These are phyloP conservation scores for Thunnus albacares DNA, from an alignment of 2,797 vertebrate species.

Conservation along the genomic window DNA sequence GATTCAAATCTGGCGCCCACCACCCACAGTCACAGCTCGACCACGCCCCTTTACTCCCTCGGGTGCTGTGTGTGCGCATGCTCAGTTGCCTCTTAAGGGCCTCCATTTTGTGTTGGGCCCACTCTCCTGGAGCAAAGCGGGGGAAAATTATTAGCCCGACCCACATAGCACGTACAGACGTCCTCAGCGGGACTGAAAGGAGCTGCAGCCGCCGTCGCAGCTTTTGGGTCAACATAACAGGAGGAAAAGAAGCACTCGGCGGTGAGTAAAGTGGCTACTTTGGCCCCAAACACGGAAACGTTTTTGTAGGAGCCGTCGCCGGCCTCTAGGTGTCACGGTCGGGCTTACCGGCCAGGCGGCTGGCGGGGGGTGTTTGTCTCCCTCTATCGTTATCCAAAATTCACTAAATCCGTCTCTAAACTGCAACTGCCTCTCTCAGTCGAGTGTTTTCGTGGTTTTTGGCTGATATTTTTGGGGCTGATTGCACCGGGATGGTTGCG, in stretches of 20 bases:
- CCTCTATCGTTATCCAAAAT: conserved; percentile 96
- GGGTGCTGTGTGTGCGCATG: conserved; percentile 82
- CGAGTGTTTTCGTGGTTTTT: conserved; percentile 59
- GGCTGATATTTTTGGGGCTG: conserved; percentile 56
- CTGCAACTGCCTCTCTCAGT: conserved; percentile 79
- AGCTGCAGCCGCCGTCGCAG: not conserved
- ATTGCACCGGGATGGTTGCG: conserved; percentile 52
- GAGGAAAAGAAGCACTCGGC: conserved; percentile 56
- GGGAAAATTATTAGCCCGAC: conserved; percentile 77
- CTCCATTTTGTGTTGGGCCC: conserved; percentile 97
- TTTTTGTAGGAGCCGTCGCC: conserved; percentile 98
- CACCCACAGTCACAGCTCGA: not conserved
- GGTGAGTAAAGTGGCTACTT: conserved; percentile 64
- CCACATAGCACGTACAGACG: conserved; percentile 69
- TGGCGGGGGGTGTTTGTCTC: conserved; percentile 99
- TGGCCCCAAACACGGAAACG: conserved; percentile 81
- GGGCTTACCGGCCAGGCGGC: conserved; percentile 95
- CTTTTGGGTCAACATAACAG: conserved; percentile 63
- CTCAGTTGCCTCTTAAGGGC: conserved; percentile 79
- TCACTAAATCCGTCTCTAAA: conserved; percentile 88
- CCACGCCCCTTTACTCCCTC: conserved; percentile 64
- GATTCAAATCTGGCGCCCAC: conserved; percentile 82
- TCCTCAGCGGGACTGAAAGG: conserved; percentile 42
- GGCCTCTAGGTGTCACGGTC: conserved; percentile 99
- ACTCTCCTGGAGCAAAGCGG: conserved; percentile 81